These are phyloP conservation scores for Pegea sp. DNA, from an alignment of 23 tunicate species.

Conservation along the genomic window DNA sequence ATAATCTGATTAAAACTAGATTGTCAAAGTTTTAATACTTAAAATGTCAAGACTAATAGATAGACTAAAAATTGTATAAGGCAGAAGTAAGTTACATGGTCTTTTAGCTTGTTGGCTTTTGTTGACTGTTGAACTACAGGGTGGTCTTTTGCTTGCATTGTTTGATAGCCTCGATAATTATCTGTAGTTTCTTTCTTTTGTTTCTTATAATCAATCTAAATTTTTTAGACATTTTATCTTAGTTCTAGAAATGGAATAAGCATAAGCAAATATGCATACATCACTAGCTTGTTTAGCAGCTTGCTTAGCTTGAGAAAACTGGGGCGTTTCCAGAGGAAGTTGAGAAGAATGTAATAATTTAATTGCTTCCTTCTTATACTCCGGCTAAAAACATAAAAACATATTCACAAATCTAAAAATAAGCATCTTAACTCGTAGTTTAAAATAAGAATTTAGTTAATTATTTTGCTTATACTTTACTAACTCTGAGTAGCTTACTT, in stretches of 20 bases:
- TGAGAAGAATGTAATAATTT: slow-evolving; percentile 8
- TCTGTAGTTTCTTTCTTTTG: slow-evolving; percentile 45
- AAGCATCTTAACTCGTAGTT: no score
- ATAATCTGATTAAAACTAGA: no score
- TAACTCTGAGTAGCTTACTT: slow-evolving; percentile 33
- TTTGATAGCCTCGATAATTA: slow-evolving; percentile 67
- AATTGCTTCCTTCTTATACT: slow-evolving; percentile 39
- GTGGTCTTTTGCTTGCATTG: slow-evolving; percentile 77
- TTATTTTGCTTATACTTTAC: no score
- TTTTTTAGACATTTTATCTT: no score
- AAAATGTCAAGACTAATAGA: no score
- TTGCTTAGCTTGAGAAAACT: slow-evolving; percentile 13
- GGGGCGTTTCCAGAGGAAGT: slow-evolving; percentile 21
- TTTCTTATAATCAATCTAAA: slow-evolving; percentile 52
- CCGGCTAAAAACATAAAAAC: slow-evolving; percentile 12
- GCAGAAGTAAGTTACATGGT: no score
- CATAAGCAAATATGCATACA: slow-evolving; percentile 1
- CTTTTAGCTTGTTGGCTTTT: slow-evolving; percentile 31
- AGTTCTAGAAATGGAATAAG: no score
- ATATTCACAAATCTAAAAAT: background rate
- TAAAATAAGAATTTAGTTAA: no score
- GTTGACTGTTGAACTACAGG: slow-evolving; percentile 72
- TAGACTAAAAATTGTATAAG: no score
- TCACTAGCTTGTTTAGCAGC: slow-evolving; percentile 19
- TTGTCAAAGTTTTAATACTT: no score